Base-by-base conservation (phyloP, 1,140 invertebrate species). In the Phortica variegata region DNA sequence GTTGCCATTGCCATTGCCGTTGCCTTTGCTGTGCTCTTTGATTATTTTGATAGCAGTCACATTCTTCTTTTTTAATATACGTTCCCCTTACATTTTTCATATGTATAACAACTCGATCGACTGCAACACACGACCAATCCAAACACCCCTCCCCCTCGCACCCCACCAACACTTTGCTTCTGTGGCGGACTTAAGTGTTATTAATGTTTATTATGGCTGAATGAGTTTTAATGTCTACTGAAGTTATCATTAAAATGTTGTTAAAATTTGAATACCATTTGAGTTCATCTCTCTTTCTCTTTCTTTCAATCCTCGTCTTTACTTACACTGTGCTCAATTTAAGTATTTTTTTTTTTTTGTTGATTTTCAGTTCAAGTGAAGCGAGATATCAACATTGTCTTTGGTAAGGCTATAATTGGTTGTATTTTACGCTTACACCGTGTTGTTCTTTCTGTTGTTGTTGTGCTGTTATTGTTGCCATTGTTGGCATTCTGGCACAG, bases 241-340 rank as follows among this genome's bases (percentile, higher is more conserved):
- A 70, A 63, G 61, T 65, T 60, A 71, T 70, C 66, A 70, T 70
- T 70, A 70, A 70, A 70, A 66, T 62, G 66, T 63, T 70, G 66
- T 71, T 70, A 70, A 70, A 66, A 71, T 71, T 69, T 69, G 65
- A 69, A 69, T 69, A 69, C 60, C 65, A 68, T 52, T 54, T 63
- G 60, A 68, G 63, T 65, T 49, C 51, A 60, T 36, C 5, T 36
- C 6, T 36, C 33, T 36, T n/a, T n/a, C 29, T 31, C 29, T 31
- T n/a, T 7, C 7, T n/a, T 31, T n/a, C 29, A 7, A 31, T 31
- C 7, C 7, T n/a, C 7, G 7, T 31, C 29, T 7, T 7, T n/a
- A n/a, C 29, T 31, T 8, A 31, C n/a, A n/a, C n/a, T n/a, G n/a
- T n/a, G n/a, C n/a, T n/a, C n/a, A n/a, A n/a, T n/a, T n/a, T n/a